Percentiles rank a stretch among this genome's conserved stretches.
Conservation (phyloP, 1,140 invertebrate species). For the Cataglyphis hispanica region DNA sequence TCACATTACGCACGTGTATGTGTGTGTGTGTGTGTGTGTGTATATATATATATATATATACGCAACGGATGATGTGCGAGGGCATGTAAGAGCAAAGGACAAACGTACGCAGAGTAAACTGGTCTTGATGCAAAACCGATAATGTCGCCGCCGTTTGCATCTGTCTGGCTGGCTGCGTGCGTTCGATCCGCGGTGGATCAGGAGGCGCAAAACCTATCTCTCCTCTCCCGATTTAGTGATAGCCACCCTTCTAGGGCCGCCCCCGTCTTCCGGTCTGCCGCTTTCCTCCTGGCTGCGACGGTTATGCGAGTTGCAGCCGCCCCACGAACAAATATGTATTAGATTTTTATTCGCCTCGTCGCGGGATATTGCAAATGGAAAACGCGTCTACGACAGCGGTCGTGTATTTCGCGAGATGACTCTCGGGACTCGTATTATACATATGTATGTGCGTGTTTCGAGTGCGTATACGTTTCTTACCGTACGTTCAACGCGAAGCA, state of each 20-base stretch:
- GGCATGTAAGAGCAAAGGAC: constrained; percentile 35
- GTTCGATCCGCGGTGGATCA: constrained; percentile 62
- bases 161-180: constrained; percentile 33
- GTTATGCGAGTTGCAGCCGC: constrained; percentile 61
- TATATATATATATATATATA: too few relatives aligned
- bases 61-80: constrained; percentile 18
- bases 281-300: constrained; percentile 24
- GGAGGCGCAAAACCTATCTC: background rate
- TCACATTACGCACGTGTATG: constrained; percentile 9
- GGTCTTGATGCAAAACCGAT: constrained; percentile 83
- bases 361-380: constrained; percentile 70
- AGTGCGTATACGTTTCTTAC: background rate
- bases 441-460: too few relatives aligned
- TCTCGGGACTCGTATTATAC: background rate
- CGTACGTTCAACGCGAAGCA: background rate
- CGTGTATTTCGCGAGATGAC: constrained; percentile 51
- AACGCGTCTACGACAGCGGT: constrained; percentile 28
- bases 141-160: constrained; percentile 75
- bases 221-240: background rate
- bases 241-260: background rate
- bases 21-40: too few relatives aligned
- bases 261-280: constrained; percentile 15
- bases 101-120: constrained; percentile 70
- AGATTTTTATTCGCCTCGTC: constrained; percentile 72
- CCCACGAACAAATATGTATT: constrained; percentile 70